phyloP scores from a whole-genome alignment of 1,140 invertebrate species.

The Nasonia giraulti region DNA sequence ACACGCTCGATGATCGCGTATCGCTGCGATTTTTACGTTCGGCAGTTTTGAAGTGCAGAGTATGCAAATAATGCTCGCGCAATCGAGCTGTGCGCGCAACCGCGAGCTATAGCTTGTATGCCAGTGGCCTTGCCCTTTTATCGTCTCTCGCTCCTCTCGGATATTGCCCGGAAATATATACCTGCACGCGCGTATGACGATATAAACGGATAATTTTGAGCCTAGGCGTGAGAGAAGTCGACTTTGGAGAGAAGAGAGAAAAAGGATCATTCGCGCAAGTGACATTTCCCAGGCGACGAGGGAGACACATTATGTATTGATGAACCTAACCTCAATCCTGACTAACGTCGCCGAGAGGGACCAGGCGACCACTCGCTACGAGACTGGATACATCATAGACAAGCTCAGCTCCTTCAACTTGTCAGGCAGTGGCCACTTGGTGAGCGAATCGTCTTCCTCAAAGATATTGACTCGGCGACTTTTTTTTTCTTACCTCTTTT shows the following conservation, averaged over 20 bases:
- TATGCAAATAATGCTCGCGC: constrained; percentile 4
- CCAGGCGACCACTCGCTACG: constrained; percentile 56
- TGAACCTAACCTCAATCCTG: constrained; percentile 66
- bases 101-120: constrained; percentile 3
- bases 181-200: neutral
- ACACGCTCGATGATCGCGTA: no score
- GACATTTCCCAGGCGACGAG: constrained; percentile 17
- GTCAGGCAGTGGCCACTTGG: constrained; percentile 55
- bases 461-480: neutral
- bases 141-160: neutral
- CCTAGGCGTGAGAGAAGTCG: neutral
- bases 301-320: constrained; percentile 60
- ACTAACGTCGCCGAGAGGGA: constrained; percentile 57
- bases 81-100: neutral
- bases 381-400: constrained; percentile 58
- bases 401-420: constrained; percentile 60
- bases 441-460: constrained; percentile 35
- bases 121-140: constrained; percentile 43
- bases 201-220: neutral
- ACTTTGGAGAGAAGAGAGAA: neutral
- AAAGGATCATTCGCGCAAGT: neutral
- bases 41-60: neutral
- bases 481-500: neutral
- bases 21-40: neutral
- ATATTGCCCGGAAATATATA: neutral